Conservation (phyloP, 2,113 vertebrate genomes). For the Atrichornis clamosus region DNA sequence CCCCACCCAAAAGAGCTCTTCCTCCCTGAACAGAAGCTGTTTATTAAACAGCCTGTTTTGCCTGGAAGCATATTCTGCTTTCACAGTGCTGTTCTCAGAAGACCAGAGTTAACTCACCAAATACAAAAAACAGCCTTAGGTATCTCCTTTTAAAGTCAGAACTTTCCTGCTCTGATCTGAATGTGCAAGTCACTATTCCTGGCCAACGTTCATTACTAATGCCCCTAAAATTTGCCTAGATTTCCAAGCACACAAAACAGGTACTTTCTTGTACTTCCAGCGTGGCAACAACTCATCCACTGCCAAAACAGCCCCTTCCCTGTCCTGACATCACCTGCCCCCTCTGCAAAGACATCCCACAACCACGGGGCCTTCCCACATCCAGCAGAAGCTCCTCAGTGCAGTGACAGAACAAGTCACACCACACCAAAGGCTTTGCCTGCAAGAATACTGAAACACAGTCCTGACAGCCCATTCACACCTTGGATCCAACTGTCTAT, state of each 20-base stretch:
- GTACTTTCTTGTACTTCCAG: not conserved
- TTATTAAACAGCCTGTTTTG: not conserved
- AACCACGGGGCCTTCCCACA: not conserved
- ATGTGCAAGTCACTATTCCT: not conserved
- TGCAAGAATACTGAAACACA: not conserved
- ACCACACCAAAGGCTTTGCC: not conserved
- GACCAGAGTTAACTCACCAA: not conserved
- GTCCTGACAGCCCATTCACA: not conserved
- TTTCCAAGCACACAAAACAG: not conserved
- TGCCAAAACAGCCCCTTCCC: not conserved
- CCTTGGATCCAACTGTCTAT: not conserved
- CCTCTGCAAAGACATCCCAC: not conserved
- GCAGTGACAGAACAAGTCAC: not conserved
- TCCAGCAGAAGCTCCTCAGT: not conserved
- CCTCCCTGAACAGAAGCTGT: not conserved
- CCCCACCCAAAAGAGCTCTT: not conserved
- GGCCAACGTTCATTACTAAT: not conserved
- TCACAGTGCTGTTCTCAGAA: not conserved
- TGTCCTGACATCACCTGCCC: not conserved
- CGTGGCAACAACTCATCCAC: not conserved
- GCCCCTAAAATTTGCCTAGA: not conserved
- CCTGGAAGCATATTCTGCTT: not conserved
- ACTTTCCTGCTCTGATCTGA: not conserved
- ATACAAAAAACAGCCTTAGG: not conserved
- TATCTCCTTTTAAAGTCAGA: not conserved